Percentiles rank a stretch among this genome's conserved stretches.
Conservation (phyloP, 2,113 vertebrate genomes). For the Brachirus orientalis region DNA sequence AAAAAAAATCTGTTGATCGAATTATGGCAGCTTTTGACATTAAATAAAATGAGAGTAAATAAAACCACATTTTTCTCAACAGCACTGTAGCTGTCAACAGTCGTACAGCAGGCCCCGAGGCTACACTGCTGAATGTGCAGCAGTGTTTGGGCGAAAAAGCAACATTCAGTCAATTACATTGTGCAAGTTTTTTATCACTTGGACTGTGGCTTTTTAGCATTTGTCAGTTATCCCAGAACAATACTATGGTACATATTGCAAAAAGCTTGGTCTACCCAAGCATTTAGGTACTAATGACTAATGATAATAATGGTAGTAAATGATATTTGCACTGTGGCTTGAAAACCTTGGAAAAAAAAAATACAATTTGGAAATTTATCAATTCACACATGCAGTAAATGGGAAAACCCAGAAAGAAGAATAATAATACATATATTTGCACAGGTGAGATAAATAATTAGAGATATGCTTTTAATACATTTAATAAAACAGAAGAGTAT, state of each 20-base stretch:
- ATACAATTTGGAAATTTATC: conserved; percentile 28
- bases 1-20: conserved; percentile 8
- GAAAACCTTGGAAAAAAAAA: conserved; percentile 23
- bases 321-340: conserved; percentile 40
- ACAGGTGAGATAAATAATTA: conserved; percentile 15
- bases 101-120: conserved; percentile 31
- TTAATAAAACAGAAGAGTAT: neutral
- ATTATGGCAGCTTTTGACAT: conserved; percentile 21
- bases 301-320: too few species aligned
- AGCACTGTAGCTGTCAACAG: conserved; percentile 28
- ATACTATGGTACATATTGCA: too few species aligned
- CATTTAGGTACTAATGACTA: conserved; percentile 39
- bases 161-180: conserved; percentile 39
- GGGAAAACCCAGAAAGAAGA: neutral
- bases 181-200: conserved; percentile 24
- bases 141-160: conserved; percentile 40
- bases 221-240: conserved; percentile 23
- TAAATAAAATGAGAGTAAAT: conserved; percentile 21
- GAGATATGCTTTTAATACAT: neutral
- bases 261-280: too few species aligned
- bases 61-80: conserved; percentile 7
- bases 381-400: conserved; percentile 11
- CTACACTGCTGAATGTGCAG: conserved; percentile 8
- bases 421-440: conserved; percentile 8
- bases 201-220: conserved; percentile 34